phyloP scores from a whole-genome alignment of 2,113 vertebrate genomes.

The Phrynosoma platyrhinos region DNA sequence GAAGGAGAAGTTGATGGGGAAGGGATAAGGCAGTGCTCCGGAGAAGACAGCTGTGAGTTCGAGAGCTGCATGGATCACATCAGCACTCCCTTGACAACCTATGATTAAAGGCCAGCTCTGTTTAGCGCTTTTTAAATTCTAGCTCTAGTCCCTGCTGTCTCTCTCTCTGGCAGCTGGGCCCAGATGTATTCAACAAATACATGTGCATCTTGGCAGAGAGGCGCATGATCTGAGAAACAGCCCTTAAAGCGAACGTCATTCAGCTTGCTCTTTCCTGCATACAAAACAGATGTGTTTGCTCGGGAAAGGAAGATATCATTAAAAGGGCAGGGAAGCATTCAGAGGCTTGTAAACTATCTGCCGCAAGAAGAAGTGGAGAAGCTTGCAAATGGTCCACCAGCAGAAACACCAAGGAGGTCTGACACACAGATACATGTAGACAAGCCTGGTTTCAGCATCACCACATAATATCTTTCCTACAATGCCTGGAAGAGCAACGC shows the following conservation, averaged over 20 bases:
- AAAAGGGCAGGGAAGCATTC: not conserved
- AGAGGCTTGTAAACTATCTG: not conserved
- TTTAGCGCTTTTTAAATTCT: conserved; percentile 16
- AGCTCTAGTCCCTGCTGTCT: conserved; percentile 6
- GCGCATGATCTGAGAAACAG: not conserved
- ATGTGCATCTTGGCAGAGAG: conserved; percentile 11
- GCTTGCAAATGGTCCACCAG: not conserved
- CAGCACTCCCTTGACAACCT: not conserved
- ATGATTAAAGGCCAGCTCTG: conserved; percentile 9
- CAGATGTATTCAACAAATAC: conserved; percentile 5
- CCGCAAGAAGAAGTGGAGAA: not conserved
- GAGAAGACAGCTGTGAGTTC: not conserved
- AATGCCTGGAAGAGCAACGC: not conserved
- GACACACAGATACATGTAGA: not conserved
- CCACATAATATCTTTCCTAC: not conserved
- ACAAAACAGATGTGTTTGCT: conserved; percentile 30
- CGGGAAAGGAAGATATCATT: not conserved
- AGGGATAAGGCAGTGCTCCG: too few species aligned
- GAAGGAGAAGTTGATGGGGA: not conserved
- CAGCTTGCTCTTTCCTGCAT: not conserved
- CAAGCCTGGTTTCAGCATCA: not conserved
- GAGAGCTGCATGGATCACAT: not conserved
- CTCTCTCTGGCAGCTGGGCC: conserved; percentile 1
- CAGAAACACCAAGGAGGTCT: fast-evolving
- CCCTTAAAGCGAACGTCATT: not conserved